phyloP scores from a whole-genome alignment of 2,113 vertebrate species.

The Rattus norvegicus region GRCr8 NC_086023.1:146782001-146782500 shows the following conservation, averaged over 20 bases:
- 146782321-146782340: not conserved
- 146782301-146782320: not conserved
- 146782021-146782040: not conserved
- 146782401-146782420: not conserved
- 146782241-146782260: slow-evolving; percentile 23
- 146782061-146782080: not conserved
- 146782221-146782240: slow-evolving; percentile 44
- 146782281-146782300: slow-evolving; percentile 46
- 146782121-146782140: too few species aligned
- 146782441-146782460: slow-evolving; percentile 2
- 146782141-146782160: not conserved
- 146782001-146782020: not conserved
- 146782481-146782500: slow-evolving; percentile 24
- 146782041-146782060: not conserved
- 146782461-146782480: slow-evolving; percentile 42
- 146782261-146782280: not conserved
- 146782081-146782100: not conserved
- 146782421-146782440: not conserved
- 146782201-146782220: slow-evolving; percentile 48
- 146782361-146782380: not conserved
- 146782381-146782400: not conserved
- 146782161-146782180: slow-evolving; percentile 46
- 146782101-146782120: not conserved
- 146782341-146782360: not conserved
- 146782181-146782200: slow-evolving; percentile 45